Evolutionary conservation across 1,140 invertebrate genomes (phyloP).

Genomic region (Mylabris phalerata): DNA sequence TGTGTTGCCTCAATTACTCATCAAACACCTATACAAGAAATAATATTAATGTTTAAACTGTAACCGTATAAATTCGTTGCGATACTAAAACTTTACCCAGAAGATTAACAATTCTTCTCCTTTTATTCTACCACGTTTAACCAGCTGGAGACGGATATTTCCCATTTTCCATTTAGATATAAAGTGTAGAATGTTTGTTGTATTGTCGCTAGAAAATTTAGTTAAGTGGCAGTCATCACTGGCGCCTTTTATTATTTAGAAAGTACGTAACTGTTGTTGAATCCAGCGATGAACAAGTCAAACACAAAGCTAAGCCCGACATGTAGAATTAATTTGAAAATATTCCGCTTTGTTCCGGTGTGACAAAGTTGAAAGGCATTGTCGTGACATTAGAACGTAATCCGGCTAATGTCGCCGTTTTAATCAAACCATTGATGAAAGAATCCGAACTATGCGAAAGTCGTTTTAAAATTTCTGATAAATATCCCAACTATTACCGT

Average conservation of each 20-base stretch:
- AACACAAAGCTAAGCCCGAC: not conserved
- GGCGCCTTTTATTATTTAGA: not conserved
- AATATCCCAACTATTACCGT: no score
- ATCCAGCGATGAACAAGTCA: conserved; percentile 1
- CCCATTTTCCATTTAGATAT: conserved; percentile 9
- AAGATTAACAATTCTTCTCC: no score
- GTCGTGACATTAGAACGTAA: not conserved
- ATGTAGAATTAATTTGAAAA: conserved; percentile 8
- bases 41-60: no score
- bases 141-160: not conserved
- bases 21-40: no score
- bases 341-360: not conserved
- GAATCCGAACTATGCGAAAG: not conserved
- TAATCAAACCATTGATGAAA: not conserved
- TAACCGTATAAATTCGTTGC: no score
- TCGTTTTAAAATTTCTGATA: no score
- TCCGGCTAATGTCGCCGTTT: not conserved
- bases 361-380: not conserved
- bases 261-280: not conserved
- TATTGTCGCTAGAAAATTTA: conserved; percentile 13
- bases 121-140: no score
- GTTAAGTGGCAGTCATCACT: conserved; percentile 12
- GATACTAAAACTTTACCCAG: no score
- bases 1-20: no score
- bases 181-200: not conserved